Conservation (phyloP, 2,113 vertebrate species). For the Hipposideros armiger region DNA sequence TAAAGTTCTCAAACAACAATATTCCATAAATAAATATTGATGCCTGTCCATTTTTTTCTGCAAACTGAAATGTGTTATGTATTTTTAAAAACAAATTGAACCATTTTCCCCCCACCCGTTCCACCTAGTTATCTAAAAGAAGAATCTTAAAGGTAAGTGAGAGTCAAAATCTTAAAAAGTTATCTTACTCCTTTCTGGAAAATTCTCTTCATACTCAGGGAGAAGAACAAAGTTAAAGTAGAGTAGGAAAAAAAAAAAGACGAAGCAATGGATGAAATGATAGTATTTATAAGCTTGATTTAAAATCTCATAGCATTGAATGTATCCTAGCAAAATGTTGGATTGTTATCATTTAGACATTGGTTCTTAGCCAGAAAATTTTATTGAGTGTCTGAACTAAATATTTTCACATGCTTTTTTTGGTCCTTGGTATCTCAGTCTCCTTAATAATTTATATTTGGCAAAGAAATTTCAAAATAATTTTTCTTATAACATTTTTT, state of each 20-base stretch:
- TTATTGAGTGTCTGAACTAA: neutral
- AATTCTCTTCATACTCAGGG: neutral
- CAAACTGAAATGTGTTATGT: neutral
- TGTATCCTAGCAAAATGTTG: neutral
- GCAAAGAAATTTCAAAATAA: neutral
- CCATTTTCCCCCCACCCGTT: neutral
- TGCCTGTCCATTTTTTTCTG: neutral
- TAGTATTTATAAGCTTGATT: neutral
- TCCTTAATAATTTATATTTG: neutral
- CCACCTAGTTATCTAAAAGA: neutral
- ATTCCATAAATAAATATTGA: neutral
- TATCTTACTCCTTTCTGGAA: neutral
- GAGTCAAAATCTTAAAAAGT: neutral
- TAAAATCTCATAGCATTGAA: neutral
- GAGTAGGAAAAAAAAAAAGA: neutral
- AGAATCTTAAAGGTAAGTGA: neutral
- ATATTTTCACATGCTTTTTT: neutral
- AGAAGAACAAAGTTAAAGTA: neutral
- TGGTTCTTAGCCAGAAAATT: neutral
- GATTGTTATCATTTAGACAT: neutral
- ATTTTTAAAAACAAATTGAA: neutral
- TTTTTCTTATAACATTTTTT: conserved; percentile 7
- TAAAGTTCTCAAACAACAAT: neutral
- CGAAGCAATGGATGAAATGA: neutral
- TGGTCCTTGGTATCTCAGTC: neutral